Evolutionary conservation across 2,113 vertebrate genomes (phyloP).

Genomic region (Gymnarchus niloticus): DNA sequence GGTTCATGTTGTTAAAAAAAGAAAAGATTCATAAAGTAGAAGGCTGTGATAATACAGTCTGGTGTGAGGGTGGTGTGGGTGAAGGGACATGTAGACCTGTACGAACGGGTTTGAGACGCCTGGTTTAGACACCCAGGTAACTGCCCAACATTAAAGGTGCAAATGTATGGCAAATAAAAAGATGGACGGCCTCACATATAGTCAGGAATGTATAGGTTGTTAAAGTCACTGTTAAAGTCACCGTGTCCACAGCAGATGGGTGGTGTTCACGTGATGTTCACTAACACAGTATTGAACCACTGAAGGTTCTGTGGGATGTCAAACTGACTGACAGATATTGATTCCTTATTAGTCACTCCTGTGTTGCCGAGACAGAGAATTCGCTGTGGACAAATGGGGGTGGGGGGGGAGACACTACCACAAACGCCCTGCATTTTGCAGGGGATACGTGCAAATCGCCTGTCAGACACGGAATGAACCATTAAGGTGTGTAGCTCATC

Average conservation of each 20-base stretch:
- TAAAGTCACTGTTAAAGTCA: not conserved
- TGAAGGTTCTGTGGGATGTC: not conserved
- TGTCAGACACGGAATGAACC: not conserved
- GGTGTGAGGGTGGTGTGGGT: no score
- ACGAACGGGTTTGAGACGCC: not conserved
- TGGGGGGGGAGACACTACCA: not conserved
- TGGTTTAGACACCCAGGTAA: not conserved
- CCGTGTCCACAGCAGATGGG: not conserved
- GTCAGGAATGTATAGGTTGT: not conserved
- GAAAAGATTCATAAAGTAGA: no score
- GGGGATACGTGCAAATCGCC: not conserved
- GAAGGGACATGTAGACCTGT: not conserved
- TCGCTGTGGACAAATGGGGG: not conserved
- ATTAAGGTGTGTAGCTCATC: not conserved
- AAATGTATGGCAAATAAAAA: not conserved
- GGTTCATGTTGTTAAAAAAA: not conserved
- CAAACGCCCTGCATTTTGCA: not conserved
- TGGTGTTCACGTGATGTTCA: not conserved
- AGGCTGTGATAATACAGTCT: no score
- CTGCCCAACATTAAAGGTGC: not conserved
- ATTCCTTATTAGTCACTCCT: not conserved
- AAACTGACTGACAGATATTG: not conserved
- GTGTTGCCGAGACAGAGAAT: not conserved
- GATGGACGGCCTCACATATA: not conserved
- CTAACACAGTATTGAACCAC: not conserved